phyloP scores from a whole-genome alignment of 2,113 vertebrate species.

The Daphoenositta chrysoptera region DNA sequence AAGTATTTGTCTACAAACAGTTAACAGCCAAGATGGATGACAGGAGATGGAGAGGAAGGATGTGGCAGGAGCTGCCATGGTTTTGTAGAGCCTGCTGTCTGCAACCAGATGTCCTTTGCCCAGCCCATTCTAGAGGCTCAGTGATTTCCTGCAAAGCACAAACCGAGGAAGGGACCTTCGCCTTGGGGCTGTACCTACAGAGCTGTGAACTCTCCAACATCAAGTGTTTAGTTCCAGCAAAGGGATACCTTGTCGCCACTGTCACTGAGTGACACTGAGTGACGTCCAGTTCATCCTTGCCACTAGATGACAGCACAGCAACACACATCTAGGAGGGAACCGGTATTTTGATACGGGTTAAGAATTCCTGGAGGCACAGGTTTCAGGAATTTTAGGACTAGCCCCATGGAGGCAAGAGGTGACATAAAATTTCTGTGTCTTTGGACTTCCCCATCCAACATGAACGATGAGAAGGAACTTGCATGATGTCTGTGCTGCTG shows the following conservation, averaged over 20 bases:
- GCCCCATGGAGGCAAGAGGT: background rate
- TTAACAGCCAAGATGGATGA: background rate
- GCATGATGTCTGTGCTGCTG: background rate
- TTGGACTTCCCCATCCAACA: background rate
- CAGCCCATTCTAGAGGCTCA: background rate
- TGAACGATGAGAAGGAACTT: background rate
- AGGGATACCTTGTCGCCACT: background rate
- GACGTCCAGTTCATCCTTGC: slow-evolving; percentile 68
- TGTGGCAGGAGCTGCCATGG: background rate
- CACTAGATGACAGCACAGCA: slow-evolving; percentile 74
- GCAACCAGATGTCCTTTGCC: background rate
- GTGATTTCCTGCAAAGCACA: background rate
- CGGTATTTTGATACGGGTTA: slow-evolving; percentile 36
- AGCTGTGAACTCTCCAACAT: background rate
- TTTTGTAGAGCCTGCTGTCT: background rate
- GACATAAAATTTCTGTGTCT: background rate
- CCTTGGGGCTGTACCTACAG: background rate
- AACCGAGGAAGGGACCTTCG: background rate
- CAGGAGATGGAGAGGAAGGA: background rate
- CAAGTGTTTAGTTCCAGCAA: background rate
- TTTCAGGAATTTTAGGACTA: background rate
- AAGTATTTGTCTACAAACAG: slow-evolving; percentile 35
- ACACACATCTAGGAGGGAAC: slow-evolving; percentile 48
- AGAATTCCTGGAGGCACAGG: slow-evolving; percentile 2
- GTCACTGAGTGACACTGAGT: background rate